Evolutionary conservation across 2,797 vertebrate species (phyloP).

Genomic region (Gila robusta): DNA sequence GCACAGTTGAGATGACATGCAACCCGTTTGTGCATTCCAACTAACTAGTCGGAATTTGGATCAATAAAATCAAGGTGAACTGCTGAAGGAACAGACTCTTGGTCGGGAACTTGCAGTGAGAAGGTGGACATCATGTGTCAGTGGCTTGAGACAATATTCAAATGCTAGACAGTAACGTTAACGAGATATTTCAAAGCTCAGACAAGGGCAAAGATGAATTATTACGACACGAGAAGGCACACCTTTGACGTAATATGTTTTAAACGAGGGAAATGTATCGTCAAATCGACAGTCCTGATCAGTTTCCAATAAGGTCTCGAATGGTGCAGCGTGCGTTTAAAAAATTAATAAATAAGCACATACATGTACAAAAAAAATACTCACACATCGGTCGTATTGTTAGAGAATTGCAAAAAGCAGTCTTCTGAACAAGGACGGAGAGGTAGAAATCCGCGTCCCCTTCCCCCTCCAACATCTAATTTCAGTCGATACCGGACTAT

Average conservation of each 20-base stretch:
- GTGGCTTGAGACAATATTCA: conserved; percentile 23
- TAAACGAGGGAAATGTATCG: neutral
- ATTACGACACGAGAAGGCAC: conserved; percentile 27
- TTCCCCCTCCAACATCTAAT: conserved; percentile 54
- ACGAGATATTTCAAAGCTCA: conserved; percentile 34
- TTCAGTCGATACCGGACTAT: conserved; percentile 59
- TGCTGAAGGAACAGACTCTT: conserved; percentile 4
- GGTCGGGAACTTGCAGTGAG: conserved; percentile 14
- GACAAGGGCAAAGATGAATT: conserved; percentile 29
- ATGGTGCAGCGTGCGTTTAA: conserved; percentile 40
- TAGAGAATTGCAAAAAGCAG: conserved; percentile 58
- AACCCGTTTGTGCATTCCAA: neutral
- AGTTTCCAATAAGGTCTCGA: conserved; percentile 20
- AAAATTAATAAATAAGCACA: conserved; percentile 9
- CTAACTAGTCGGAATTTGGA: neutral
- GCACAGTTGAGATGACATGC: conserved; percentile 15
- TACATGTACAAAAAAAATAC: conserved; percentile 51
- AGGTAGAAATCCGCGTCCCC: conserved; percentile 47
- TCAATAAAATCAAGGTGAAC: neutral
- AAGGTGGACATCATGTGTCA: conserved; percentile 28
- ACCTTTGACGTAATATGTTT: conserved; percentile 24
- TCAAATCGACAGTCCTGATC: neutral
- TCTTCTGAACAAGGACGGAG: conserved; percentile 51
- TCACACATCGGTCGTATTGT: conserved; percentile 75
- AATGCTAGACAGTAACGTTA: conserved; percentile 28